Evolutionary conservation across 2,888 invertebrate genomes (phyloP).

Genomic region (Lithodes maja): DNA sequence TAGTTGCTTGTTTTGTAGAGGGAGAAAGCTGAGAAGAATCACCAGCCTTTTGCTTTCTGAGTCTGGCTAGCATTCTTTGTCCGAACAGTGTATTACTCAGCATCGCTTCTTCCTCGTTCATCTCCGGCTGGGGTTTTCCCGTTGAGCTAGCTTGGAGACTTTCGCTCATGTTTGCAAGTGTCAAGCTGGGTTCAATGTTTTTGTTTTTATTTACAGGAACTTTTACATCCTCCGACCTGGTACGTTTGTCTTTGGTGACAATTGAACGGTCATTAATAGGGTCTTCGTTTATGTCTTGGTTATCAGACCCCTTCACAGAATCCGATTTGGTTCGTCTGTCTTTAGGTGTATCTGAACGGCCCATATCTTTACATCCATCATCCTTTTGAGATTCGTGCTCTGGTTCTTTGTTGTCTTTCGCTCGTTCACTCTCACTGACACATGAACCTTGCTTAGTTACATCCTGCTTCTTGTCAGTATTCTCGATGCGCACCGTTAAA

Average conservation of each 20-base stretch:
- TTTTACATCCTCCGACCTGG: no score
- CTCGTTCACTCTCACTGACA: no score
- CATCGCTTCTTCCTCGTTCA: slow-evolving; percentile 32
- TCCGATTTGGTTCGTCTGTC: background rate
- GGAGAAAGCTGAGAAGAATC: background rate
- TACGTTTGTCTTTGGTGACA: background rate
- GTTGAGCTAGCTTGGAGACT: background rate
- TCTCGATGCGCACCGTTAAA: background rate
- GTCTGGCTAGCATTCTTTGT: slow-evolving; percentile 38
- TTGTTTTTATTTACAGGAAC: no score
- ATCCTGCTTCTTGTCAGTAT: background rate
- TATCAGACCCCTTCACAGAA: background rate
- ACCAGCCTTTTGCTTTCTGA: background rate
- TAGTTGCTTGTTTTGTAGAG: background rate
- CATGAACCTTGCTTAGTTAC: background rate
- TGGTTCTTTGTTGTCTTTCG: no score
- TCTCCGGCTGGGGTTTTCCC: background rate
- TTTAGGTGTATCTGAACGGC: no score
- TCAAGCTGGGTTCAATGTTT: no score
- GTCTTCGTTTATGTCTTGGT: background rate
- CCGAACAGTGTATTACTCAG: slow-evolving; percentile 42
- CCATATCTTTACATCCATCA: no score
- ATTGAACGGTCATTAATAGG: background rate
- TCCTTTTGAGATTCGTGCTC: no score
- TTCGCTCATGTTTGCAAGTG: background rate